Evolutionary conservation across 2,797 vertebrate genomes (phyloP).

Genomic region (Acrossocheilus wenchowensis): DNA sequence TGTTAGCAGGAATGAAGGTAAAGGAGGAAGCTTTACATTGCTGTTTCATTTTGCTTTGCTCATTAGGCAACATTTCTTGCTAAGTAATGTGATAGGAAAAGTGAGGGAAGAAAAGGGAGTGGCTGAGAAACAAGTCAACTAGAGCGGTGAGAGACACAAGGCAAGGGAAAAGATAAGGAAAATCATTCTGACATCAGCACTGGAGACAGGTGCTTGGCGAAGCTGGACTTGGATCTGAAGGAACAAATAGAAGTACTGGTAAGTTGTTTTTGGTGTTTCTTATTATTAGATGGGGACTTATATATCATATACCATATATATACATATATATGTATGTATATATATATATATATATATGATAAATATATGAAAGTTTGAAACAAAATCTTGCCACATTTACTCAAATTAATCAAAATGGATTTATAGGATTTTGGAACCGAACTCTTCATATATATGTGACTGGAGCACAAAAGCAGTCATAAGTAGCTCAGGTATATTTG

Average conservation of each 20-base stretch:
- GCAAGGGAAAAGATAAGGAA: not conserved
- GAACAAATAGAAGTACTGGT: not conserved
- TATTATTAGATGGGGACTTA: not conserved
- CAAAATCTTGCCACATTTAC: no score
- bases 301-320: no score
- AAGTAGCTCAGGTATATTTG: no score
- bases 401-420: no score
- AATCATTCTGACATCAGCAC: not conserved
- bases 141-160: not conserved
- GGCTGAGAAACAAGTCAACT: constrained; percentile 21
- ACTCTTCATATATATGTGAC: no score
- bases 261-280: not conserved
- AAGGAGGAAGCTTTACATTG: not conserved
- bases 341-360: no score
- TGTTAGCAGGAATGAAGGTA: not conserved
- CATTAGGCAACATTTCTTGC: constrained; percentile 2
- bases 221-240: not conserved
- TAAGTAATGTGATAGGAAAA: not conserved
- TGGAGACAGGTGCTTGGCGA: constrained; percentile 31
- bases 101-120: not conserved
- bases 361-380: no score
- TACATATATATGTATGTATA: not conserved
- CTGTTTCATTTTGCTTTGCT: not conserved
- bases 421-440: no score
- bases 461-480: no score